phyloP scores from a whole-genome alignment of 2,888 invertebrate species.

The Geophilus truncorum region DNA sequence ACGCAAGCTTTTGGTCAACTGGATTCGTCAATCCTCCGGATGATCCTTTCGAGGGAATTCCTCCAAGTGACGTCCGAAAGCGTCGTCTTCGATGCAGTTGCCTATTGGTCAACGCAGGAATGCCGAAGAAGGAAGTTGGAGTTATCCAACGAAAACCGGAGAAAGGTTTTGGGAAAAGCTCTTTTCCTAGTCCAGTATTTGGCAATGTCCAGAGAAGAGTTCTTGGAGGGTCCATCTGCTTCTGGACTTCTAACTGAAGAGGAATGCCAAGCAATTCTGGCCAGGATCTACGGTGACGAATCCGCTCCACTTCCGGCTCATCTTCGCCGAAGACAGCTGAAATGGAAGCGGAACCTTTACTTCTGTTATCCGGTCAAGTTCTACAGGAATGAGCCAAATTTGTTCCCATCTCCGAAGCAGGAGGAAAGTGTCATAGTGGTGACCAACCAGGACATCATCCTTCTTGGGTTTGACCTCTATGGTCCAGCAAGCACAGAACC shows the following conservation, averaged over 20 bases:
- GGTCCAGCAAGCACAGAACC: neutral
- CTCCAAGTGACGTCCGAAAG: constrained; percentile 60
- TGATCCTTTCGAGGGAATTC: constrained; percentile 63
- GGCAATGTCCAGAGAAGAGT: constrained; percentile 61
- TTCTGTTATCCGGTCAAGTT: constrained; percentile 32
- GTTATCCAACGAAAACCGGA: constrained; percentile 53
- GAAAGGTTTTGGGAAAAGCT: constrained; percentile 55
- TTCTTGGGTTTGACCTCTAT: constrained; percentile 30
- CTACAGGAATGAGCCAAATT: constrained; percentile 28
- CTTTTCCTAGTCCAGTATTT: constrained; percentile 63
- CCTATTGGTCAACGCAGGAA: constrained; percentile 58
- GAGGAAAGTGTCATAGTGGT: constrained; percentile 25
- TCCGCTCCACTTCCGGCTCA: constrained; percentile 8
- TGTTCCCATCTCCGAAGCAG: neutral
- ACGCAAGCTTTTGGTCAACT: constrained; percentile 59
- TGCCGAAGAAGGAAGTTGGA: constrained; percentile 55
- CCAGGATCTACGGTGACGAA: constrained; percentile 40
- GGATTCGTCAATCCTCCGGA: constrained; percentile 60
- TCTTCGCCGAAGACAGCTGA: neutral
- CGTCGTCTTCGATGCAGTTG: constrained; percentile 57
- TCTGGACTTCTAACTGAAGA: constrained; percentile 55
- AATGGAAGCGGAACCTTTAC: constrained; percentile 31
- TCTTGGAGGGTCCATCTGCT: constrained; percentile 57
- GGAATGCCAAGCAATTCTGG: constrained; percentile 50
- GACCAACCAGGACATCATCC: constrained; percentile 31